phyloP scores from a whole-genome alignment of 2,888 invertebrate species.

The Desoria tigrina region DNA sequence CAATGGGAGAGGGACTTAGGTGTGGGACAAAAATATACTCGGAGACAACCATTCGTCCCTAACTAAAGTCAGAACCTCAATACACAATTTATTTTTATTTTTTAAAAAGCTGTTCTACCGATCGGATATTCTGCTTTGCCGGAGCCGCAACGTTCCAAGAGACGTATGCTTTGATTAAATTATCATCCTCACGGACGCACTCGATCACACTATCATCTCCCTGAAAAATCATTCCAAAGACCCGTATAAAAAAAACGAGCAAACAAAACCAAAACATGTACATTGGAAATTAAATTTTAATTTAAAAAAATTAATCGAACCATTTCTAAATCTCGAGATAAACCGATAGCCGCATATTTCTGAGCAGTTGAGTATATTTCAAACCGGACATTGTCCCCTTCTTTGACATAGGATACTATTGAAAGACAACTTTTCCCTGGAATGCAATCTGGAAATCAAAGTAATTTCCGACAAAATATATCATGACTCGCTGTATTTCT shows the following conservation, averaged over 20 bases:
- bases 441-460: conserved; percentile 22
- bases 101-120: too few species aligned
- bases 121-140: conserved; percentile 8
- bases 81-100: too few species aligned
- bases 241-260: background rate
- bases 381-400: conserved; percentile 30
- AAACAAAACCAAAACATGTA: background rate
- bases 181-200: conserved; percentile 31
- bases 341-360: conserved; percentile 36
- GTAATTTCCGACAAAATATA: background rate
- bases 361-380: conserved; percentile 22
- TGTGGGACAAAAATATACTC: too few species aligned
- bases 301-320: conserved; percentile 13
- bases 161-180: conserved; percentile 32
- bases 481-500: background rate
- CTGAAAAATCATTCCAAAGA: conserved; percentile 6
- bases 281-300: background rate
- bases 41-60: too few species aligned
- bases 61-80: too few species aligned
- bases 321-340: conserved; percentile 37
- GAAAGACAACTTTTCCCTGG: conserved; percentile 27
- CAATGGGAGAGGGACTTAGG: too few species aligned
- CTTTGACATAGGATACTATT: conserved; percentile 28
- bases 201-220: conserved; percentile 45
- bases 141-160: conserved; percentile 34